These are phyloP conservation scores for Drosophila cyrtoloma DNA, from an alignment of 2,888 invertebrate species.

Conservation along the genomic window DNA sequence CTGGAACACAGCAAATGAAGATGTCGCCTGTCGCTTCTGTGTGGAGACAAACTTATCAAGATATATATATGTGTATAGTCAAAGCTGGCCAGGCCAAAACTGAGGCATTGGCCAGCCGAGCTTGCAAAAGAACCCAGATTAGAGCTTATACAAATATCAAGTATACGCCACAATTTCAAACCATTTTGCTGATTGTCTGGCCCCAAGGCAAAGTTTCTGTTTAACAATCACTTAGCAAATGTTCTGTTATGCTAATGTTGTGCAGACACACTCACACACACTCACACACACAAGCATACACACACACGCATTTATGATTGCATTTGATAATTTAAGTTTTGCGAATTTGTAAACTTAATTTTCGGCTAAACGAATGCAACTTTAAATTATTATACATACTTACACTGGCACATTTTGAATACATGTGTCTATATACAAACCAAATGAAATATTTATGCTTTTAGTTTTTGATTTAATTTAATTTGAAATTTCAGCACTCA, in stretches of 20 bases:
- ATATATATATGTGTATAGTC: not conserved
- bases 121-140: not conserved
- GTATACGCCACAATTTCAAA: slow-evolving; percentile 41
- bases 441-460: slow-evolving; percentile 16
- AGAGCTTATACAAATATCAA: slow-evolving; percentile 48
- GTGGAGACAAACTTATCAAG: slow-evolving; percentile 44
- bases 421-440: not conserved
- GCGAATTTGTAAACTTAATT: slow-evolving; percentile 57
- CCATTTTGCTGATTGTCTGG: not conserved
- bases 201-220: slow-evolving; percentile 44
- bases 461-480: slow-evolving; percentile 9
- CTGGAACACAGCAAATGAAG: slow-evolving; percentile 41
- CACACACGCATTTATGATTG: slow-evolving; percentile 4
- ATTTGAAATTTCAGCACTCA: slow-evolving; percentile 59
- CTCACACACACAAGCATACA: not conserved
- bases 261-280: not conserved
- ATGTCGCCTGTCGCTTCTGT: slow-evolving; percentile 26
- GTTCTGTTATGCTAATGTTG: slow-evolving; percentile 52
- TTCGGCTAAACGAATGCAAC: slow-evolving; percentile 56
- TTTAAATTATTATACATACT: slow-evolving; percentile 28
- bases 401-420: slow-evolving; percentile 19
- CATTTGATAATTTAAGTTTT: slow-evolving; percentile 52
- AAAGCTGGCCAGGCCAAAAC: not conserved
- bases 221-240: slow-evolving; percentile 43
- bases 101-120: not conserved